Evolutionary conservation across 2,113 vertebrate genomes (phyloP).

Genomic region (Furnarius figulus): DNA sequence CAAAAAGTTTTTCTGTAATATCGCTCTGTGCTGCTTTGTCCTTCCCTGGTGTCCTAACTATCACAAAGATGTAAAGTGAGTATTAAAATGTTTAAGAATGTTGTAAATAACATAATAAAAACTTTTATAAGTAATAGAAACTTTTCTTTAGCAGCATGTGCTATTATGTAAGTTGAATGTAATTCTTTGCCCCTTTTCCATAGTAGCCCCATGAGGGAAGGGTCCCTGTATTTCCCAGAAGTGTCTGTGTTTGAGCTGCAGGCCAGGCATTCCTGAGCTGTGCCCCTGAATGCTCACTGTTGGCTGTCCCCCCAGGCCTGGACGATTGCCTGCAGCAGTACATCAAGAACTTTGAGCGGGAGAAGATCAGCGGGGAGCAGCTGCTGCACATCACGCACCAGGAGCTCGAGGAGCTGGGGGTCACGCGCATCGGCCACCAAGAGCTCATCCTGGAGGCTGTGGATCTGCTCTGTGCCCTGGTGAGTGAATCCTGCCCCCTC

Average conservation of each 20-base stretch:
- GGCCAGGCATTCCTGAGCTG: not conserved
- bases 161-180: not conserved
- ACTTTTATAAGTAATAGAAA: not conserved
- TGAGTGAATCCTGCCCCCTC: slow-evolving; percentile 48
- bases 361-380: slow-evolving; percentile 88
- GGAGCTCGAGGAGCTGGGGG: slow-evolving; percentile 88
- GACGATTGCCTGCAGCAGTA: slow-evolving; percentile 92
- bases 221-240: not conserved
- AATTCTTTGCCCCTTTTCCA: accelerated
- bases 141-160: not conserved
- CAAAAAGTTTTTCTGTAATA: not conserved
- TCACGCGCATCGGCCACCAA: slow-evolving; percentile 88
- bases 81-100: not conserved
- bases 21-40: not conserved
- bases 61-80: not conserved
- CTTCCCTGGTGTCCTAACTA: not conserved
- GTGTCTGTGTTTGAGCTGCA: not conserved
- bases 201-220: not conserved
- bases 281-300: not conserved
- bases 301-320: slow-evolving; percentile 76
- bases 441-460: slow-evolving; percentile 91
- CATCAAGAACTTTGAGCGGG: slow-evolving; percentile 90
- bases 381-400: slow-evolving; percentile 90
- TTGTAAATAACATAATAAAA: not conserved
- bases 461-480: slow-evolving; percentile 87